A percentile compares a stretch with the other conserved stretches of the same genome.
These are phyloP conservation scores for Caenorhabditis uteleia DNA, from an alignment of 2,888 invertebrate genomes.

Conservation along the genomic window DNA sequence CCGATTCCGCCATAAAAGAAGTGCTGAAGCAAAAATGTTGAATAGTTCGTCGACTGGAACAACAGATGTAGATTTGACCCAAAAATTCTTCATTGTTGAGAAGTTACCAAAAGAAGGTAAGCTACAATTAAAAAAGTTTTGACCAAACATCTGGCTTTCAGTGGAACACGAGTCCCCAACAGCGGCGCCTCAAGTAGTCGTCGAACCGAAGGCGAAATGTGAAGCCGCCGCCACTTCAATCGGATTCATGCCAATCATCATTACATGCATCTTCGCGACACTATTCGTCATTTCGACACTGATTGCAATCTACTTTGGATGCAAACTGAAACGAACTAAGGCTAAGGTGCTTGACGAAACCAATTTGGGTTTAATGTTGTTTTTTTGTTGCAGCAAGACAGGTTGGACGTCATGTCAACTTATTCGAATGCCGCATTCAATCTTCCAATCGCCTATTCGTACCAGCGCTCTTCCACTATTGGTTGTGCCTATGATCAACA, in stretches of 20 bases:
- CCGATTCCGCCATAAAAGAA: conserved; percentile 49
- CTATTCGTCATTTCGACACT: conserved; percentile 14
- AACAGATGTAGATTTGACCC: conserved; percentile 2
- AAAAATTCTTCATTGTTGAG: no score
- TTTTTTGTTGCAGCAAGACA: conserved; percentile 22
- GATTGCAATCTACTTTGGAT: conserved; percentile 25
- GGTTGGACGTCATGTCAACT: conserved; percentile 37
- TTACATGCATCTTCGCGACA: conserved; percentile 11
- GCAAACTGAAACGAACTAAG: conserved; percentile 19
- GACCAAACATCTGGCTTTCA: background rate
- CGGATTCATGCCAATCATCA: conserved; percentile 7
- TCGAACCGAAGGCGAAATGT: no score
- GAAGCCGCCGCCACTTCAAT: background rate
- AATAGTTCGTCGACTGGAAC: no score
- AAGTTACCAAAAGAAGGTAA: no score
- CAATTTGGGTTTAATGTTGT: no score
- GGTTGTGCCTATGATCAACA: conserved; percentile 11
- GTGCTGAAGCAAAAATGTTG: background rate
- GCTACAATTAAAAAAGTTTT: no score
- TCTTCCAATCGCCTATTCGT: conserved; percentile 28
- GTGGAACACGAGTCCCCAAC: no score
- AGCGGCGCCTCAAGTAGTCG: no score
- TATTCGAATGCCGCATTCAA: conserved; percentile 25
- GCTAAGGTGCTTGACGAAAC: conserved; percentile 23
- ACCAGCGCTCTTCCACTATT: conserved; percentile 25